Evolutionary conservation across 2,888 invertebrate species (phyloP).

Genomic region (Tuta absoluta): DNA sequence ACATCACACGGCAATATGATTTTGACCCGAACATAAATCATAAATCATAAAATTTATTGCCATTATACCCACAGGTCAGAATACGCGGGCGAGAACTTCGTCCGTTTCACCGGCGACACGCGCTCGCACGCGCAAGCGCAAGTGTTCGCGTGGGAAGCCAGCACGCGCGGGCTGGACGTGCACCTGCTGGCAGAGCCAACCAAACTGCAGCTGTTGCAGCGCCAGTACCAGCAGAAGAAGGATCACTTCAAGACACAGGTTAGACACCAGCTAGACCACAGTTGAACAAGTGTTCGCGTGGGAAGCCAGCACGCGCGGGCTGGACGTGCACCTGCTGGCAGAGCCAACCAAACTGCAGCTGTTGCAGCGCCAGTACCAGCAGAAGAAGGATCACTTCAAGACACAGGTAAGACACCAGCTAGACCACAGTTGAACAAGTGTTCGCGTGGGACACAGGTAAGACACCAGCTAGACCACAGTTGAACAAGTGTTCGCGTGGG

Average conservation of each 20-base stretch:
- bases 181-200: constrained; percentile 99
- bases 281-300: constrained; percentile 99
- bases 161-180: constrained; percentile 95
- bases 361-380: constrained; percentile 93
- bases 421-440: constrained; percentile 69
- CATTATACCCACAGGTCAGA: constrained; percentile 68
- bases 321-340: constrained; percentile 96
- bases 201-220: constrained; percentile 94
- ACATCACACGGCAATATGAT: too few relatives aligned
- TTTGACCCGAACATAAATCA: too few relatives aligned
- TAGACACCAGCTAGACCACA: too few relatives aligned
- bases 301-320: constrained; percentile 96
- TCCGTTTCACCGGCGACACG: constrained; percentile 96
- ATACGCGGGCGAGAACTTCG: constrained; percentile 98
- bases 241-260: constrained; percentile 94
- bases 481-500: too few relatives aligned
- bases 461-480: neutral
- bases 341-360: constrained; percentile 98
- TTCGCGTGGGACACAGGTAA: neutral
- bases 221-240: constrained; percentile 94
- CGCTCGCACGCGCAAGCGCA: constrained; percentile 94
- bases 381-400: constrained; percentile 95
- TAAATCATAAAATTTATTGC: too few relatives aligned
- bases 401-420: constrained; percentile 77
- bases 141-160: constrained; percentile 98